Evolutionary conservation across 30 jellyfish, hydroid and myxozoan genomes (phyloP).

Genomic region (Pelagia noctiluca): DNA sequence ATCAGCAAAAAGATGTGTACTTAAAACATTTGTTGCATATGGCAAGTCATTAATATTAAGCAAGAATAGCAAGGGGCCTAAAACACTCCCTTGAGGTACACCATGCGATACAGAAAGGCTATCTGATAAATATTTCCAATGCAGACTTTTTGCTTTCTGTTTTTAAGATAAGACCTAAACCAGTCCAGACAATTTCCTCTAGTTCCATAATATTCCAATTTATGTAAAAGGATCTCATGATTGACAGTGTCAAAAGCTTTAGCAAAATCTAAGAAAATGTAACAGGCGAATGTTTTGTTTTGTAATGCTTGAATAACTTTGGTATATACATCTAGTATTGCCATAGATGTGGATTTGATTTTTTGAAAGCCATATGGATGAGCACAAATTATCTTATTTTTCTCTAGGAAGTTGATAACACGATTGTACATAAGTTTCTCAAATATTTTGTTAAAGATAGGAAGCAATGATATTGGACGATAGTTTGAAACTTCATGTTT

Average conservation of each 20-base stretch:
- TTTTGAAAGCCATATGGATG: slow-evolving; percentile 21
- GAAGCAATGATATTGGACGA: slow-evolving; percentile 54
- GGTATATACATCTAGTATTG: not conserved
- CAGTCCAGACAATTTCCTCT: not conserved
- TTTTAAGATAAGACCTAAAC: not conserved
- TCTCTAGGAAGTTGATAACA: not conserved
- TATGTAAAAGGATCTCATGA: slow-evolving; percentile 1
- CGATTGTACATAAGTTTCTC: slow-evolving; percentile 17
- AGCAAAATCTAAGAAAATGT: slow-evolving; percentile 9
- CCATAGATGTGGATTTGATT: not conserved
- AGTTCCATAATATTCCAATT: slow-evolving; percentile 1
- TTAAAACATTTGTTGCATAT: slow-evolving; percentile 1
- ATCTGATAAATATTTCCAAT: not conserved
- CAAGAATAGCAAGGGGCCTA: slow-evolving; percentile 11
- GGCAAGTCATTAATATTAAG: slow-evolving; percentile 9
- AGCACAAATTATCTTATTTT: not conserved
- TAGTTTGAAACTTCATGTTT: slow-evolving; percentile 23
- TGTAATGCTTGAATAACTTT: not conserved
- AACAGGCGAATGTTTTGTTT: slow-evolving; percentile 4
- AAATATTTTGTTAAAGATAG: slow-evolving; percentile 16
- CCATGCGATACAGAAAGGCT: not conserved
- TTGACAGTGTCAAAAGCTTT: slow-evolving; percentile 24
- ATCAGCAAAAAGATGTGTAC: slow-evolving; percentile 9
- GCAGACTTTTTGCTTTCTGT: not conserved
- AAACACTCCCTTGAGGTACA: slow-evolving; percentile 17